Evolutionary conservation across 2,888 invertebrate genomes (phyloP), one percentile per base, ranked within the genome.

Genomic region (Shargacucullia verbasci): DNA sequence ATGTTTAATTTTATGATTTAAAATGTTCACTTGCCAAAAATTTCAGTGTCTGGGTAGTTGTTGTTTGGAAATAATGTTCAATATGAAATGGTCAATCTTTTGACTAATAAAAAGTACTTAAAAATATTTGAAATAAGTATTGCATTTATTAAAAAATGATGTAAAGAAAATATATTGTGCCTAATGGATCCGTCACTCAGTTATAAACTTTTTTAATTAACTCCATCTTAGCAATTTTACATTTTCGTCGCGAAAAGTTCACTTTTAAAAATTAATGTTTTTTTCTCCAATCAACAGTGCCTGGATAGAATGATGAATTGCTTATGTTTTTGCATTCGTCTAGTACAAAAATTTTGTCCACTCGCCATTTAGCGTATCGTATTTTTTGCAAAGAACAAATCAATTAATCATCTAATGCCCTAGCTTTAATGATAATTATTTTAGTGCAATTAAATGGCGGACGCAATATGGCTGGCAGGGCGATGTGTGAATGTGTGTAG

Each of bases 391-490:
- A 59, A 60, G 39, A 59, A 59, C 52, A 70, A 61, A 60, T 56
- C 40, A 63, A 59, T 66, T 71, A 59, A n/a, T 65, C 70, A 72
- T 65, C 55, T 71, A 73, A 79, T 65, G 83, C 86, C 83, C 79
- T 86, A 83, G 87, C 86, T 85, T 85, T 85, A 85, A 85, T 81
- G 80, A 80, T 80, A 82, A 83, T 82, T 86, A 82, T 86, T 87
- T 90, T 90, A 88, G 90, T 87, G 90, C 89, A 90, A 88, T 89
- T 87, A 86, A 81, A 86, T 83, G 85, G 84, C 86, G 82, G 76
- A 81, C 81, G 89, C 85, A 84, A 83, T 78, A 82, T 83, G 87
- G 84, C 81, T 79, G 80, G 82, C 82, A 81, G 81, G 82, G 81
- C 74, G 81, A 81, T 76, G 85, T 87, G 88, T 88, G 86, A 85